Evolutionary conservation across 2,113 vertebrate species (phyloP), one percentile per base, ranked within the genome.

Genomic region (Cyphomyrus discorhynchus): DNA sequence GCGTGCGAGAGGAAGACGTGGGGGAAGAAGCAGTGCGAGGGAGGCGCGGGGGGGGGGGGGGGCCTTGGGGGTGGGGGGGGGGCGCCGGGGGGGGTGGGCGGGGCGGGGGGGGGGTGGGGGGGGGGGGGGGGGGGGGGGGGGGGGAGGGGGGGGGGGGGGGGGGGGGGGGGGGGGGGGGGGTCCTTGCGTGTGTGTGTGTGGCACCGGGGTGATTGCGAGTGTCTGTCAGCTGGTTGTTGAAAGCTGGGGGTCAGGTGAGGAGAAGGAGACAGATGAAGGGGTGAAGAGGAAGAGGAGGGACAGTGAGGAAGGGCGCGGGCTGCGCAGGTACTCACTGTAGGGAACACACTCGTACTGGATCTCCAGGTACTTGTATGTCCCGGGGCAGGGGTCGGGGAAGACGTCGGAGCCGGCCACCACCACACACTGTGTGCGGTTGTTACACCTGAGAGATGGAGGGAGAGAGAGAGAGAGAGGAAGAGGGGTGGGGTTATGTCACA

Each of bases 331-430:
- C 97, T 98, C 97, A 98, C 97, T 98, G 96, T 98, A 98, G 92
- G 97, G 97, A 90, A 98, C 97, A 95, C 97, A 98, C 96, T 98
- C 97, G 93, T 98, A 98, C 94, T 98, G 97, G 95, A 98, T 97
- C 96, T 98, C 97, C 96, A 98, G 94, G 93, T 98, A 98, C 95
- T 98, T 98, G 96, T 98, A 98, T 93, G 97, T 98, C 90, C 97
- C 97, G 0, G 97, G 97, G 92, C 97, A 98, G 56, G 97, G 97
- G 93, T 98, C 97, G 0, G 97, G 97, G 91, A 98, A 98, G 88
- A 97, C 97, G 0, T 98, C 97, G 0, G 97, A 97, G 87, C 97
- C 97, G 0, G 97, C 97, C 1, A 98, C 97, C 93, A 98, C 97
- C 92, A 98, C 97, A 91, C 97, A 98, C 93, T 98, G 97, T 7